Evolutionary conservation across 2,113 vertebrate genomes (phyloP), one percentile per base, ranked within the genome.

Genomic region (Carassius auratus): DNA sequence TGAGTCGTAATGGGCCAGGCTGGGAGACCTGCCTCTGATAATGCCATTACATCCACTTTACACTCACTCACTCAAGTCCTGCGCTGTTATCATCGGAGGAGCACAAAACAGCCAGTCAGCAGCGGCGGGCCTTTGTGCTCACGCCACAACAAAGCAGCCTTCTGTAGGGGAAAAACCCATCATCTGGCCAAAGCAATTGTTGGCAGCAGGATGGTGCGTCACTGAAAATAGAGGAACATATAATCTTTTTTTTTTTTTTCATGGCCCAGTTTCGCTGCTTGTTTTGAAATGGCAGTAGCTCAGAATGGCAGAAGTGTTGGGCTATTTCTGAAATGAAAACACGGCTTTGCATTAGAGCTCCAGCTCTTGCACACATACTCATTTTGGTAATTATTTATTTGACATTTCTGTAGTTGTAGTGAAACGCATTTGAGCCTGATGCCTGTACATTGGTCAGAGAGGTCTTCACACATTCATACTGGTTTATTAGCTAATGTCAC

Each of bases 31-130:
- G 83, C 81, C 84, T 91, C 85, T 90, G 87, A 92, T 92, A 92
- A 91, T 91, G 90, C 89, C 91, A 92, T 94, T 91, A 93, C 87
- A 74, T 86, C 90, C 91, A 88, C 89, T 91, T 89, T 87, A 64
- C 85, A 84, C 81, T 71, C 76, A 85, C 85, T 86, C 80, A 82
- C 74, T 78, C 89, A 21, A 83, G 64, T 78, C 79, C 87, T 87
- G 57, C 61, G 50, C 75, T 45, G 68, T 81, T 89, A 89, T 89
- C 86, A 86, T 82, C 71, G 30, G 15, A 68, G 71, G 38, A 45
- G n/a, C 85, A 89, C 82, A 83, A 73, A 73, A 82, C 84, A 80
- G 87, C 3, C 83, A 19, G 86, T 85, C 86, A 76, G 83, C 64
- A 76, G 79, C 55, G 7, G 50, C 38, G 81, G 4, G 80, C 78